phyloP scores from a whole-genome alignment of 2,113 vertebrate genomes.

The Synchiropus splendidus region DNA sequence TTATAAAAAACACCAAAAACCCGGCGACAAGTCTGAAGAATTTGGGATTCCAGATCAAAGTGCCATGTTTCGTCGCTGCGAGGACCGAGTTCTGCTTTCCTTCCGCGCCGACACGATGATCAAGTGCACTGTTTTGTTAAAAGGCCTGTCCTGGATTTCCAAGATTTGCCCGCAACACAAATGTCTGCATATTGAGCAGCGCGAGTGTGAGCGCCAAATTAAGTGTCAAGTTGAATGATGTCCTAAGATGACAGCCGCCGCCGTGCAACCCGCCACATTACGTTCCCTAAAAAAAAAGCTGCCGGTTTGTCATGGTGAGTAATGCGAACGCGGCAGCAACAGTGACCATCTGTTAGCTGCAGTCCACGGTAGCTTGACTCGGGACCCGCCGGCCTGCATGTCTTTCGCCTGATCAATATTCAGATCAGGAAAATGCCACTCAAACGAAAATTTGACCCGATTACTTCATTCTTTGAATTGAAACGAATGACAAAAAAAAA shows the following conservation, averaged over 20 bases:
- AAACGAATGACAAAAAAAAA: background rate
- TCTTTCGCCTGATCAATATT: too few species aligned
- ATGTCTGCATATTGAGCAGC: slow-evolving; percentile 24
- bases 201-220: slow-evolving; percentile 36
- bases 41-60: slow-evolving; percentile 53
- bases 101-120: slow-evolving; percentile 13
- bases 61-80: slow-evolving; percentile 22
- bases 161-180: slow-evolving; percentile 21
- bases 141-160: slow-evolving; percentile 24
- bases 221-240: slow-evolving; percentile 37
- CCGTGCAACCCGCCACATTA: background rate
- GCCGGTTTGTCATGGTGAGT: slow-evolving; percentile 19
- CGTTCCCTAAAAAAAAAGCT: slow-evolving; percentile 3
- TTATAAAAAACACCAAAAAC: slow-evolving; percentile 14
- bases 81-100: slow-evolving; percentile 29
- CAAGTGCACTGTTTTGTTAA: slow-evolving; percentile 22
- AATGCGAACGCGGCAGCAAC: slow-evolving; percentile 16
- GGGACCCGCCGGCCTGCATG: too few species aligned
- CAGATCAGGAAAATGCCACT: too few species aligned
- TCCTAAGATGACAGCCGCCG: slow-evolving; percentile 15
- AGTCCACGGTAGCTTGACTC: too few species aligned
- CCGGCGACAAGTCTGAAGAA: slow-evolving; percentile 41
- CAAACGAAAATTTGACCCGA: too few species aligned
- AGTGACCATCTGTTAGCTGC: slow-evolving; percentile 11
- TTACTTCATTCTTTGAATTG: too few species aligned